phyloP scores from a whole-genome alignment of 2,113 vertebrate species.

The Otocyon megalotis region DNA sequence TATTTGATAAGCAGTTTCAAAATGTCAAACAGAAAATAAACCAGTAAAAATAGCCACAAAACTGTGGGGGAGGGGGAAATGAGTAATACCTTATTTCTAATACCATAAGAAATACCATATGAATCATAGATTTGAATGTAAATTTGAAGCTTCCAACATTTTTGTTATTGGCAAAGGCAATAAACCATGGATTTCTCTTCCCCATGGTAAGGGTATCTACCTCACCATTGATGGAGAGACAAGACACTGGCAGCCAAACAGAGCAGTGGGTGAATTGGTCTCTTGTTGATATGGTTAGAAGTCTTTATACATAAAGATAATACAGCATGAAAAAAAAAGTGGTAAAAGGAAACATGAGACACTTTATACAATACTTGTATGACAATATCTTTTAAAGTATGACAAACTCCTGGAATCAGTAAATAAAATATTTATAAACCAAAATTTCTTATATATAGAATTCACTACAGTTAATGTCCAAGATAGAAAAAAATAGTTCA shows the following conservation, averaged over 20 bases:
- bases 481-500: not conserved
- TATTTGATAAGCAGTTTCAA: not conserved
- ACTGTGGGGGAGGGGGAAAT: not conserved
- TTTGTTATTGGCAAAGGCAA: not conserved
- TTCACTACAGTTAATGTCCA: not conserved
- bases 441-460: not conserved
- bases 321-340: not conserved
- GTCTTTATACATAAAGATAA: not conserved
- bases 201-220: not conserved
- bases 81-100: not conserved
- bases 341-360: not conserved
- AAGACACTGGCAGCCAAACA: not conserved
- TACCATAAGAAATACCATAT: not conserved
- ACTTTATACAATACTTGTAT: not conserved
- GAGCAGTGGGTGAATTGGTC: not conserved
- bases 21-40: constrained; percentile 29
- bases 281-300: not conserved
- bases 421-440: constrained; percentile 21
- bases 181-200: not conserved
- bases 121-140: not conserved
- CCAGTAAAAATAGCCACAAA: not conserved
- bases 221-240: not conserved
- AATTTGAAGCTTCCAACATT: constrained; percentile 6
- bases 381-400: constrained; percentile 1
- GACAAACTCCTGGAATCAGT: not conserved